Percentiles rank a stretch among this genome's conserved stretches.
Conservation (phyloP, 1,140 invertebrate genomes). For the Euschistus heros region DNA sequence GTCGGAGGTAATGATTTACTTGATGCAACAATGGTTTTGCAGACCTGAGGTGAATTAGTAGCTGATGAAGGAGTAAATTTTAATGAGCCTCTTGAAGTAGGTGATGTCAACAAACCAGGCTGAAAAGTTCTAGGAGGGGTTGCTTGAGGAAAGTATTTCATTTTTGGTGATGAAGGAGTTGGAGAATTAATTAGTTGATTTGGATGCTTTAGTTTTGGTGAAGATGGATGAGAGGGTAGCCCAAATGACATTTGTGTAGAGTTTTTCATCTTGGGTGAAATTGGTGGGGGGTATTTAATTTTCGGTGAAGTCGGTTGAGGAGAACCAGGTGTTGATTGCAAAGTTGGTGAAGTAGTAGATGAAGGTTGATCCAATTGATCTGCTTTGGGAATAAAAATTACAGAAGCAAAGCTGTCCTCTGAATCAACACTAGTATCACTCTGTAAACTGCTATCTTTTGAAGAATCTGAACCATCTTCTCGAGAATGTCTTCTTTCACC, state of each 20-base stretch:
- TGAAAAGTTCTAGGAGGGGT: conserved; percentile 32
- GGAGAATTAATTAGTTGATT: conserved; percentile 37
- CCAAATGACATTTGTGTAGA: conserved; percentile 5
- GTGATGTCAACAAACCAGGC: conserved; percentile 26
- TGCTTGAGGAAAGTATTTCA: conserved; percentile 45
- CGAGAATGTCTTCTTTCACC: conserved; percentile 52
- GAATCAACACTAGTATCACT: conserved; percentile 88
- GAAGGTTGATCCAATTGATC: conserved; percentile 44
- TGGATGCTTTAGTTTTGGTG: conserved; percentile 16
- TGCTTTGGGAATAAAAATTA: conserved; percentile 72
- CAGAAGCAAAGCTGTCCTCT: conserved; percentile 82
- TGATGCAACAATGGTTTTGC: conserved; percentile 8
- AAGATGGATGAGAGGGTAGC: conserved; percentile 20
- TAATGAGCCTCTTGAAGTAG: conserved; percentile 24
- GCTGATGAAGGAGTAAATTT: conserved; percentile 25
- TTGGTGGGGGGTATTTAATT: conserved; percentile 39
- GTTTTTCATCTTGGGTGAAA: conserved; percentile 29
- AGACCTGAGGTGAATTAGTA: conserved; percentile 3
- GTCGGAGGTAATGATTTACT: conserved; percentile 15
- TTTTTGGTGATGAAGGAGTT: conserved; percentile 46
- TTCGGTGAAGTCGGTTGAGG: conserved; percentile 48
- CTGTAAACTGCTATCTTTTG: conserved; percentile 82
- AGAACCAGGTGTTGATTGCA: conserved; percentile 35
- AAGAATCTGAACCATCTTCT: conserved; percentile 81
- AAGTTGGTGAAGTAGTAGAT: conserved; percentile 37